Evolutionary conservation across 2,888 invertebrate genomes (phyloP).

Genomic region (Formica aserva): DNA sequence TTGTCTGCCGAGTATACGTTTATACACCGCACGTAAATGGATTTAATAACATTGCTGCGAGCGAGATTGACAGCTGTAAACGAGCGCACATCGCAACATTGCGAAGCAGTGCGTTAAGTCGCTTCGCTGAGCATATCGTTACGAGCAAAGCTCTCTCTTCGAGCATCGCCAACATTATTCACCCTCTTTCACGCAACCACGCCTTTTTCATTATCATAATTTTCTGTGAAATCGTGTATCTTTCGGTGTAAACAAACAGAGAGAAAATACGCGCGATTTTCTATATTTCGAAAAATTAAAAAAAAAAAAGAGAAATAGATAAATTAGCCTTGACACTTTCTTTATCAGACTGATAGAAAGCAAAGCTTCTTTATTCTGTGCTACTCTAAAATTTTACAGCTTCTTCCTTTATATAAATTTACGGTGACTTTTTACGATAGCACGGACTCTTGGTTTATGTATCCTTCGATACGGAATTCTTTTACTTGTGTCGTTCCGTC

Average conservation of each 20-base stretch:
- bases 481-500: background rate
- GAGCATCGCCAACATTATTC: constrained; percentile 44
- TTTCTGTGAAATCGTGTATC: constrained; percentile 13
- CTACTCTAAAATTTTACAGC: background rate
- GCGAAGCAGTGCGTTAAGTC: constrained; percentile 43
- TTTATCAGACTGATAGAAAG: background rate
- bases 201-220: constrained; percentile 53
- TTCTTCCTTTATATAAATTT: constrained; percentile 3
- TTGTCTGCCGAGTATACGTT: constrained; percentile 44
- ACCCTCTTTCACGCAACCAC: constrained; percentile 26
- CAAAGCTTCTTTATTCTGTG: background rate
- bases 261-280: background rate
- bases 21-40: constrained; percentile 50
- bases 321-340: background rate
- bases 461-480: background rate
- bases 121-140: constrained; percentile 26
- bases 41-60: constrained; percentile 53
- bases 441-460: background rate
- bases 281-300: background rate
- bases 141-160: constrained; percentile 11
- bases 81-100: constrained; percentile 49
- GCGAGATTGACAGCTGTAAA: constrained; percentile 55
- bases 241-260: constrained; percentile 15
- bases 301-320: background rate
- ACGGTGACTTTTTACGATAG: background rate